A percentile compares a stretch with the other conserved stretches of the same genome.
Evolutionary conservation across 1,140 invertebrate genomes (phyloP).

Genomic region (Conus betulinus): DNA sequence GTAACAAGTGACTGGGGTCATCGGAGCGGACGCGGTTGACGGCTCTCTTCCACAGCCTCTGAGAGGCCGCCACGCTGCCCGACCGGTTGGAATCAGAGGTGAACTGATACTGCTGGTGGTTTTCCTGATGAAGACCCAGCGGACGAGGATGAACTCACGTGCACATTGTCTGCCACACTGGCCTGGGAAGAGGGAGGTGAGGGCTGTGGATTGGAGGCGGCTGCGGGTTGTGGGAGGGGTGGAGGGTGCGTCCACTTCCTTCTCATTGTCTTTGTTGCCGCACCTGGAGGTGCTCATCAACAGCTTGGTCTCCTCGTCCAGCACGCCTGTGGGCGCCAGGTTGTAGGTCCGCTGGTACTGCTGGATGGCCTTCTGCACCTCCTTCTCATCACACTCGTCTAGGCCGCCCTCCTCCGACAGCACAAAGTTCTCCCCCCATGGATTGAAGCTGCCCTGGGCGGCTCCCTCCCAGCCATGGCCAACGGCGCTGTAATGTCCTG

Average conservation of each 20-base stretch:
- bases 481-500: constrained; percentile 50
- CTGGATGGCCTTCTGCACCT: constrained; percentile 64
- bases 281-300: constrained; percentile 74
- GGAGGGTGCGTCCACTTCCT: constrained; percentile 15
- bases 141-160: constrained; percentile 5
- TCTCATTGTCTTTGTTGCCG: constrained; percentile 74
- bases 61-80: neutral
- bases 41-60: constrained; percentile 57
- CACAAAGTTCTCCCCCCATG: neutral
- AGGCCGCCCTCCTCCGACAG: constrained; percentile 47
- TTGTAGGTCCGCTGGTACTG: constrained; percentile 74
- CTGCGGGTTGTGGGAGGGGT: neutral
- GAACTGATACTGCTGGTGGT: neutral
- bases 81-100: constrained; percentile 35
- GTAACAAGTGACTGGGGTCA: constrained; percentile 27
- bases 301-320: constrained; percentile 69
- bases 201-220: neutral
- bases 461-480: constrained; percentile 49
- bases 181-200: neutral
- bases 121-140: neutral
- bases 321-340: constrained; percentile 69
- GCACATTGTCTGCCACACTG: constrained; percentile 23
- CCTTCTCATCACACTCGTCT: constrained; percentile 53
- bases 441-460: neutral
- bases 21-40: constrained; percentile 31